Conservation (phyloP, 2,113 vertebrate species). For the Petrocephalus zakoni region DNA sequence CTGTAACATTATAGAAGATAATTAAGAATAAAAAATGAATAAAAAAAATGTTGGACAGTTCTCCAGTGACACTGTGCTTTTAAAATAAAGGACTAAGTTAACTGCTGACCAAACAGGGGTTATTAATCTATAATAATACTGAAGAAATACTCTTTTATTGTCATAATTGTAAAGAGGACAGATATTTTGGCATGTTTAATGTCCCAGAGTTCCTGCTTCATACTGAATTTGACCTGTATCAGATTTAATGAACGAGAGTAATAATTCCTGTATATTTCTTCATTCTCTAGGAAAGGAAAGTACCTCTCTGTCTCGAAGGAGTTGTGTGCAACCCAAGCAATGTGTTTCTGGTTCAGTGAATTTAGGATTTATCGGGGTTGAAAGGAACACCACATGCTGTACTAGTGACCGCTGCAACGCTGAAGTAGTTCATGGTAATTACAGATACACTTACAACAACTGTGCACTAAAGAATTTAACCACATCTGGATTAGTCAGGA, state of each 20-base stretch:
- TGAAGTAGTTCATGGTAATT: not conserved
- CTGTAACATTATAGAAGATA: not conserved
- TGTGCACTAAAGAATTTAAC: not conserved
- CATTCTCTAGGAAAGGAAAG: not conserved
- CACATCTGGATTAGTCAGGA: not conserved
- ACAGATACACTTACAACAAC: not conserved
- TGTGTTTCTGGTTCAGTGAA: not conserved
- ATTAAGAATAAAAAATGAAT: not conserved
- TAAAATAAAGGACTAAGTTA: not conserved
- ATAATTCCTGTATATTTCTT: not conserved
- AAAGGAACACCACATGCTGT: not conserved
- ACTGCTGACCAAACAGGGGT: not conserved
- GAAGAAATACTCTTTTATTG: not conserved
- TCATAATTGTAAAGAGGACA: not conserved
- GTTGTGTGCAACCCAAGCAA: not conserved
- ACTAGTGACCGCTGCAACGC: not conserved
- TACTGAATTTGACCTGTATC: not conserved
- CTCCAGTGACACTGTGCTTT: not conserved
- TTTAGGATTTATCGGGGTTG: not conserved
- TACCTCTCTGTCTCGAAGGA: fast-evolving
- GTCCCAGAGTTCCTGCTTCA: not conserved
- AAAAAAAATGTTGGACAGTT: not conserved
- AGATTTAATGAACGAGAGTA: not conserved
- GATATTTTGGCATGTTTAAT: not conserved
- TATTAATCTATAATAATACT: not conserved